These are phyloP conservation scores for Vanessa tameamea DNA, from an alignment of 1,140 invertebrate genomes.

Conservation along the genomic window DNA sequence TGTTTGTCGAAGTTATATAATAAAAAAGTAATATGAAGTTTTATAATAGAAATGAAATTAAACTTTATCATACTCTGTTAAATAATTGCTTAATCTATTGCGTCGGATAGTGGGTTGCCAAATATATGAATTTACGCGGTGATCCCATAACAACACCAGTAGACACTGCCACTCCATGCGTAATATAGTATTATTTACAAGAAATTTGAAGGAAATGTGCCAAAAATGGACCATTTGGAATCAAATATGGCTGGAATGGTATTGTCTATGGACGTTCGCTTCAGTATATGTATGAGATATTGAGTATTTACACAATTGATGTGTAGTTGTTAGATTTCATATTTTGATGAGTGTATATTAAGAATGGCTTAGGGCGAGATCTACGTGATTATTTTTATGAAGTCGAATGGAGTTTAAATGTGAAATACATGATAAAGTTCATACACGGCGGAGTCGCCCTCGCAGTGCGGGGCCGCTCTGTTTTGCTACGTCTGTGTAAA, in stretches of 20 bases:
- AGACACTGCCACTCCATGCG: slow-evolving; percentile 46
- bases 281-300: slow-evolving; percentile 16
- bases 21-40: slow-evolving; percentile 24
- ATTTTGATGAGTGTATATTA: slow-evolving; percentile 19
- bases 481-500: slow-evolving; percentile 64
- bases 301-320: slow-evolving; percentile 24
- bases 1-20: slow-evolving; percentile 21
- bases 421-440: background rate
- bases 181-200: slow-evolving; percentile 64
- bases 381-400: slow-evolving; percentile 5
- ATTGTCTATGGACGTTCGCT: slow-evolving; percentile 46
- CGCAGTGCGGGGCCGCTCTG: slow-evolving; percentile 58
- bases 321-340: slow-evolving; percentile 23
- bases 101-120: background rate
- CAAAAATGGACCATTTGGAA: slow-evolving; percentile 72
- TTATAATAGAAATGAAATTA: slow-evolving; percentile 18
- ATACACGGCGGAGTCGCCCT: slow-evolving; percentile 3
- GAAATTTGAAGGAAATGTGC: slow-evolving; percentile 63
- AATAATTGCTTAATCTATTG: slow-evolving; percentile 4
- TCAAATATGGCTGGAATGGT: slow-evolving; percentile 45
- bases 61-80: slow-evolving; percentile 4
- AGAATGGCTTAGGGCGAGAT: background rate
- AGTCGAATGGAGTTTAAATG: slow-evolving; percentile 6
- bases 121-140: slow-evolving; percentile 7
- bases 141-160: slow-evolving; percentile 23